Conservation (phyloP, 2,888 invertebrate species). For the Epinotia ramella region DNA sequence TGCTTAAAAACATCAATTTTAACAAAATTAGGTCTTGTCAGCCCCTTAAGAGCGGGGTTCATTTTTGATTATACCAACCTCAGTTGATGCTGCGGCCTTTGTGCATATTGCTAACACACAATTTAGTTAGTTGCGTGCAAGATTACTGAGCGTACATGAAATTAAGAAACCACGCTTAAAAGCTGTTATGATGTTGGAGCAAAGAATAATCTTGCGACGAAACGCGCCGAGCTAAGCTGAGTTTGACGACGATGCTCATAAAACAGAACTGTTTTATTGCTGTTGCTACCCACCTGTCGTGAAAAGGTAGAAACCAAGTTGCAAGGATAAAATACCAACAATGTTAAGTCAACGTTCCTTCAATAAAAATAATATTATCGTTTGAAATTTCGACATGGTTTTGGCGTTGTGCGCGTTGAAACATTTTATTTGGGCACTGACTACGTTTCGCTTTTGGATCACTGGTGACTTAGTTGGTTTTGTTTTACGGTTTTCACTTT, state of each 20-base stretch:
- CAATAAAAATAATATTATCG: constrained; percentile 45
- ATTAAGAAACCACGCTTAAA: constrained; percentile 59
- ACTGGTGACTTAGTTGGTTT: constrained; percentile 25
- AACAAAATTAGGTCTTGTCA: too few species aligned
- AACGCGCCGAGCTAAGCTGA: constrained; percentile 59
- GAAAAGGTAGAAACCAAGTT: constrained; percentile 52
- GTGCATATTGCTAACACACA: constrained; percentile 42
- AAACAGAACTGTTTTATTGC: constrained; percentile 74
- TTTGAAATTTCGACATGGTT: constrained; percentile 42
- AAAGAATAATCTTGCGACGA: constrained; percentile 55
- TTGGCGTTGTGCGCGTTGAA: constrained; percentile 32
- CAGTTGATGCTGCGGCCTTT: constrained; percentile 34
- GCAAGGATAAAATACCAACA: constrained; percentile 55
- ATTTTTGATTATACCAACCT: constrained; percentile 30
- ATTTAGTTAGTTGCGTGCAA: constrained; percentile 39
- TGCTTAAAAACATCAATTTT: too few species aligned
- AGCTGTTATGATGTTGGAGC: constrained; percentile 55
- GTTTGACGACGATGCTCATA: constrained; percentile 72
- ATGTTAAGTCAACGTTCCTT: constrained; percentile 52
- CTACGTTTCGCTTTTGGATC: constrained; percentile 32
- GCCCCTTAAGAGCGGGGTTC: constrained; percentile 31
- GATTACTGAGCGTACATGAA: constrained; percentile 57
- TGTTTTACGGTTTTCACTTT: constrained; percentile 7
- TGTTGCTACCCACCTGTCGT: constrained; percentile 58
- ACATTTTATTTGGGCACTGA: constrained; percentile 33